Conservation (phyloP, 2,113 vertebrate genomes). For the Origma solitaria region DNA sequence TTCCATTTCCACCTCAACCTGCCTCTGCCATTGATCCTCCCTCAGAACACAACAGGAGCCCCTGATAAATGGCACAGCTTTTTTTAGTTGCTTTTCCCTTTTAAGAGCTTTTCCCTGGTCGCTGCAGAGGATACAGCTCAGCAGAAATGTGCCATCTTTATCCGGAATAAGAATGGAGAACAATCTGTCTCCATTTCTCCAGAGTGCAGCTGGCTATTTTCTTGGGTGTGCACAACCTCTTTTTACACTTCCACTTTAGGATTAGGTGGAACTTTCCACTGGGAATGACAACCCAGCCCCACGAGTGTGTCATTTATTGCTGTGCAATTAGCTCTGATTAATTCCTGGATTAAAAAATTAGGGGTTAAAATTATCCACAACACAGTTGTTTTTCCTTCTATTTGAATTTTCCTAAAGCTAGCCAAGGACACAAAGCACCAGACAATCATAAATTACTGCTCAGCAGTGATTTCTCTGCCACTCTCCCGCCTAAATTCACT, state of each 20-base stretch:
- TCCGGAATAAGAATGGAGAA: not conserved
- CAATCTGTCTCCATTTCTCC: not conserved
- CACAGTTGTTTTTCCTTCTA: not conserved
- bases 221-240: slow-evolving; percentile 34
- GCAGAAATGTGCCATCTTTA: not conserved
- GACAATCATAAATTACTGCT: not conserved
- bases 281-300: slow-evolving; percentile 41
- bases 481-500: not conserved
- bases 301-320: not conserved
- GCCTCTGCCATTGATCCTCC: not conserved
- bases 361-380: not conserved
- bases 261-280: slow-evolving; percentile 16
- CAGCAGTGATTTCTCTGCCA: not conserved
- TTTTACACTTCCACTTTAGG: slow-evolving; percentile 28
- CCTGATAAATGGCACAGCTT: not conserved
- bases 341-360: not conserved
- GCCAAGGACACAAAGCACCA: not conserved
- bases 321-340: not conserved
- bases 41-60: not conserved
- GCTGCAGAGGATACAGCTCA: not conserved
- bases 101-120: not conserved
- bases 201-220: not conserved
- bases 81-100: not conserved
- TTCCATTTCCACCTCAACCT: not conserved
- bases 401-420: not conserved